Evolutionary conservation across 2,888 invertebrate species (phyloP), one percentile per base, ranked within the genome.

Genomic region (Encarsia formosa): DNA sequence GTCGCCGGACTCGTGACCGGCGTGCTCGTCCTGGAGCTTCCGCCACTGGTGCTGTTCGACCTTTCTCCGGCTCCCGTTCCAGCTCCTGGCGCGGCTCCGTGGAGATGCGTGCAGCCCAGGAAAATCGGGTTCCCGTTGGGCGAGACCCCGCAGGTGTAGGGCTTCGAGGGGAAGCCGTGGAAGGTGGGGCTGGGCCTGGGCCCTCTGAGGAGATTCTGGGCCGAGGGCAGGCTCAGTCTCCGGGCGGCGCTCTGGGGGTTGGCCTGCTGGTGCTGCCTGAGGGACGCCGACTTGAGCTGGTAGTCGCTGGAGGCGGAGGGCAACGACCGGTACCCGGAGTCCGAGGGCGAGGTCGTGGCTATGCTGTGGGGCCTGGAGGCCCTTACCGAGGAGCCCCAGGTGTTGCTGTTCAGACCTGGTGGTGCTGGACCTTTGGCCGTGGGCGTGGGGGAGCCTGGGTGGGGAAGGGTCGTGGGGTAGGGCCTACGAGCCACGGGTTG

Each of bases 301-400:
- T 83, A 81, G 64, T 83, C 83, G 69, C 82, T 83, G 38, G 82
- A 74, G 42, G 82, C 79, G 60, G 81, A 79, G 57, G 83, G 82
- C 56, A 83, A 63, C 8, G 78, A 77, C 43, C 78, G 73, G 67
- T 79, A 79, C 19, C 77, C 78, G 5, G 77, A 76, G 56, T 78
- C 78, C 0, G 76, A 76, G 0, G 77, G 77, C 5, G 75, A 76
- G 2, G 70, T 69, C 9, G 70, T 64, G 1, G 73, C 71, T 46
- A 74, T 70, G 55, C 74, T 73, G 56, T 73, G 71, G 0, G 75
- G 74, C 38, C 75, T 62, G 15, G 69, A 63, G 13, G 19, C 69
- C 58, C 16, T 60, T 5, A 66, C 57, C 3, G 59, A 67, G 1
- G 61, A 62, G 3, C 69, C 69, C 66, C 70, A 73, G 15, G 74